Evolutionary conservation across 37 sponge, comb jelly and placozoan genomes (phyloP).

Genomic region (Mnemiopsis leidyi): DNA sequence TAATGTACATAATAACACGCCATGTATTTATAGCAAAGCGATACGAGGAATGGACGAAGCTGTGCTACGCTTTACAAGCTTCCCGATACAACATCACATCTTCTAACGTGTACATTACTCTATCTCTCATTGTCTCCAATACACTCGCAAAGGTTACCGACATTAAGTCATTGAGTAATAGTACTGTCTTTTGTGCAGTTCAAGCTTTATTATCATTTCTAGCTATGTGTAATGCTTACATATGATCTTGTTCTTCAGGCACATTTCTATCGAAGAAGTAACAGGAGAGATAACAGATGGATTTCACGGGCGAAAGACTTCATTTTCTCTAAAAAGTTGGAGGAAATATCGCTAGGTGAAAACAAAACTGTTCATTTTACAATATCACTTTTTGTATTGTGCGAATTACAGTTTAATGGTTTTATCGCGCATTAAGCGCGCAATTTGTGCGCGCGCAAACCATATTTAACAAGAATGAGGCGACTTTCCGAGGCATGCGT

Average conservation of each 20-base stretch:
- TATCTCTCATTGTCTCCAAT: neutral
- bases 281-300: slow-evolving; percentile 21
- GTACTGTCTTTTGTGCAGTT: neutral
- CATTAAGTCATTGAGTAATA: neutral
- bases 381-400: slow-evolving; percentile 17
- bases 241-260: slow-evolving; percentile 2
- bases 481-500: slow-evolving; percentile 18
- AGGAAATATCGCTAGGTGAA: slow-evolving; percentile 21
- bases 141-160: neutral
- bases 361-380: neutral
- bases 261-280: slow-evolving; percentile 64
- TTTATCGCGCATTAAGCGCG: slow-evolving; percentile 27
- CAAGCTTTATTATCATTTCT: neutral
- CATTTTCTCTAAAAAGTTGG: slow-evolving; percentile 20
- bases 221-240: neutral
- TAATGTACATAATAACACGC: too few relatives aligned
- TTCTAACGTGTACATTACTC: slow-evolving; percentile 26
- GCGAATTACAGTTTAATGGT: neutral
- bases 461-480: slow-evolving; percentile 20
- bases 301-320: neutral
- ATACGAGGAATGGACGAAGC: neutral
- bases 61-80: slow-evolving; percentile 56
- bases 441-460: slow-evolving; percentile 15
- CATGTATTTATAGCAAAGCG: slow-evolving; percentile 10
- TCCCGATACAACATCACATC: slow-evolving; percentile 52